phyloP scores from a whole-genome alignment of 2,113 vertebrate genomes.

The Apteryx owenii region DNA sequence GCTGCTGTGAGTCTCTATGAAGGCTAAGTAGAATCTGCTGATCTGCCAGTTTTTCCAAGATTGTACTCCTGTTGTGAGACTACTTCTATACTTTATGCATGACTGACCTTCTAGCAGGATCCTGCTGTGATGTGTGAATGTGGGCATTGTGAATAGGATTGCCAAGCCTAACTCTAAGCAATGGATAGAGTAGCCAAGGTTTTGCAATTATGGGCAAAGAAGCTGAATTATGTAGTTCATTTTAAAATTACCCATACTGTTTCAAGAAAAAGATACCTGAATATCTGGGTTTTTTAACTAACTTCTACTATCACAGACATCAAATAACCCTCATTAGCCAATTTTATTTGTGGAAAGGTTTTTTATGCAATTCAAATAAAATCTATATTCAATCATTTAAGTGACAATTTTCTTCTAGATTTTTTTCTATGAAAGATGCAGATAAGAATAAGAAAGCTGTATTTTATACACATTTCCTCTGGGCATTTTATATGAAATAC shows the following conservation, averaged over 20 bases:
- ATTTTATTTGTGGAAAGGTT: background rate
- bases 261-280: background rate
- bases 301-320: background rate
- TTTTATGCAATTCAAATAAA: background rate
- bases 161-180: background rate
- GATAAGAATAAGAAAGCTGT: background rate
- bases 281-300: background rate
- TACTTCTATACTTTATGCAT: background rate
- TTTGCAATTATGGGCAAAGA: background rate
- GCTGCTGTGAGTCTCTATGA: conserved; percentile 60
- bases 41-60: conserved; percentile 22
- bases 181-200: background rate
- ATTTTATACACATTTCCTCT: background rate
- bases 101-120: conserved; percentile 4
- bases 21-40: conserved; percentile 32
- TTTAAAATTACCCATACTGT: background rate
- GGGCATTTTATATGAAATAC: background rate
- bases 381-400: background rate
- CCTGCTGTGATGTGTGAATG: background rate
- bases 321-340: background rate
- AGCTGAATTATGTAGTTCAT: background rate
- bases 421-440: background rate
- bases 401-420: background rate
- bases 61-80: conserved; percentile 25
- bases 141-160: background rate